Evolutionary conservation across 2,888 invertebrate genomes (phyloP), one percentile per base, ranked within the genome.

Genomic region (Magallana nippona): DNA sequence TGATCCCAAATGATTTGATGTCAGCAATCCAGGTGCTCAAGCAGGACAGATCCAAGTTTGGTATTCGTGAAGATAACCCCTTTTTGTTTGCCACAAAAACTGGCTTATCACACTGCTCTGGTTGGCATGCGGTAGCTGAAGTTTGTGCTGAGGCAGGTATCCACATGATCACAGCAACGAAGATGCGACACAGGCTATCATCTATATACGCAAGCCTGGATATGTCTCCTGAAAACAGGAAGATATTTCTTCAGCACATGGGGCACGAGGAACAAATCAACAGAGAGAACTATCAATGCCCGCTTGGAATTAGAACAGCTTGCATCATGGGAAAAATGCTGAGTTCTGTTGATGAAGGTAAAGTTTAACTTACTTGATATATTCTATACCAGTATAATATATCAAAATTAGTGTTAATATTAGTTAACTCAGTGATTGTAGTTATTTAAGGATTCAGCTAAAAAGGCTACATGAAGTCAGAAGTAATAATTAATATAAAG

Each of bases 1-100:
- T 87, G 19, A 82, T 87, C 17, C 87, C 86, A 15, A 78, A 15
- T 10, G 84, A 87, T 63, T 13, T 86, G 17, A 78, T 87, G 13
- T n/a, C 80, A 22, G 71, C 82, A 11, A 78, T 86, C 13, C 77
- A 84, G 10, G 17, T 84, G 13, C 80, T 86, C 13, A 15, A 82
- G 19, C 22, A 22, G 17, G 10, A 85, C 55, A 55, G 83, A 55
- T 8, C 15, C 19, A 19, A 63, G 22, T 22, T 63, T 27, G 84
- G 84, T 10, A 83, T 86, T 57, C 15, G 32, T 15, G 19, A 27
- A 19, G 63, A 62, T 15, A 86, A 84, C 60, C 17, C 19, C 15
- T 86, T 83, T 55, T 22, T 83, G 17, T 86, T 86, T 81, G 84
- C 83, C 10, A 78, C 80, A 58, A 84, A 83, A 81, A 19, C n/a